phyloP scores from a whole-genome alignment of 1,140 invertebrate genomes.

The Macrocentrus cingulum region DNA sequence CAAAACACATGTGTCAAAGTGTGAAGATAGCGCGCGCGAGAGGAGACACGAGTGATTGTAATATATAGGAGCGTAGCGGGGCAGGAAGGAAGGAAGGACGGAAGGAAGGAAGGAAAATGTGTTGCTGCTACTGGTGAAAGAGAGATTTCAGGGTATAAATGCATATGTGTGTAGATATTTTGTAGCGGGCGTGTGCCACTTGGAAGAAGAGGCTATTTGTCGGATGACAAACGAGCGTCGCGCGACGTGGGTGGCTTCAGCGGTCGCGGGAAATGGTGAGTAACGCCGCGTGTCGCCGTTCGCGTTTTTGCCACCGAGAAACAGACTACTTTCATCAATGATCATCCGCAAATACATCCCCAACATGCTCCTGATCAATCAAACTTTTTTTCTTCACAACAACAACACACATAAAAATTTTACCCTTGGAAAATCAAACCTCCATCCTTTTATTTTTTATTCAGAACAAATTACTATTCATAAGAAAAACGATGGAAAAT shows the following conservation, averaged over 20 bases:
- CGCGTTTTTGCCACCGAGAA: constrained; percentile 38
- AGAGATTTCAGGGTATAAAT: no score
- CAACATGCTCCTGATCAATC: no score
- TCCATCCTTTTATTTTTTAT: no score
- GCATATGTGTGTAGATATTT: constrained; percentile 23
- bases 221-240: constrained; percentile 59
- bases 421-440: no score
- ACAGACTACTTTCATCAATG: constrained; percentile 12
- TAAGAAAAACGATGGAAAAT: no score
- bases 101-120: constrained; percentile 22
- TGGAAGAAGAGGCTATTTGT: constrained; percentile 53
- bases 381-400: no score
- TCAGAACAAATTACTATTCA: no score
- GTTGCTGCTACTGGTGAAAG: background rate
- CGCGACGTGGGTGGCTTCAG: constrained; percentile 57
- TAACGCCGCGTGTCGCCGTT: constrained; percentile 55
- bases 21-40: background rate
- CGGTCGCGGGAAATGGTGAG: constrained; percentile 56
- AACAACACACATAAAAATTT: no score
- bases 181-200: constrained; percentile 26
- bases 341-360: background rate
- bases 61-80: constrained; percentile 7
- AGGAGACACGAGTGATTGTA: no score
- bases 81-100: no score
- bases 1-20: background rate